A percentile compares a stretch with the other conserved stretches of the same genome.
phyloP scores from a whole-genome alignment of 2,888 invertebrate genomes.

The Empis livida region DNA sequence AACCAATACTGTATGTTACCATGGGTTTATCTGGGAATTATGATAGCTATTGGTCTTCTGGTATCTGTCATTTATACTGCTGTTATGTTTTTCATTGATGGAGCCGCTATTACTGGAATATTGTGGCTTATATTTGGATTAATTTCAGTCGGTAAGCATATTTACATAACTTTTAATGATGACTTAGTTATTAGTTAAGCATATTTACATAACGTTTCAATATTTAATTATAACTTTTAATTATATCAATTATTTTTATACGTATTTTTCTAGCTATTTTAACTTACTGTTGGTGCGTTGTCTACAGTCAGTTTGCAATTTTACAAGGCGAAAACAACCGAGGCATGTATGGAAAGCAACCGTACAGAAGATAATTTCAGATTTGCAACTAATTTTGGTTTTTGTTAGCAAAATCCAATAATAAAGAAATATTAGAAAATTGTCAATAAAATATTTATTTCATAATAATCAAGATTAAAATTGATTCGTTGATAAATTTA shows the following conservation, averaged over 20 bases:
- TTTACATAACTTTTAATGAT: too few relatives aligned
- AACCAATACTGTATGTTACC: slow-evolving; percentile 73
- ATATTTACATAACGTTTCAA: too few relatives aligned
- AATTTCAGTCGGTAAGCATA: slow-evolving; percentile 45
- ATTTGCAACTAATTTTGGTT: too few relatives aligned
- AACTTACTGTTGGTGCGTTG: background rate
- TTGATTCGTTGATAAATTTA: too few relatives aligned
- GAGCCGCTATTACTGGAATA: slow-evolving; percentile 41
- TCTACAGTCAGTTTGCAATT: background rate
- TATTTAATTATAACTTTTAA: too few relatives aligned
- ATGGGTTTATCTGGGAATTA: slow-evolving; percentile 70
- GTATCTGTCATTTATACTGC: slow-evolving; percentile 70
- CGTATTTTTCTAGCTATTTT: background rate
- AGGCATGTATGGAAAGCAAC: background rate
- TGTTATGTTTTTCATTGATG: slow-evolving; percentile 57
- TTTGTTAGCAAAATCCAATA: too few relatives aligned
- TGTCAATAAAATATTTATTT: too few relatives aligned
- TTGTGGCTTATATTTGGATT: slow-evolving; percentile 50
- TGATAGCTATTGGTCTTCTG: slow-evolving; percentile 61
- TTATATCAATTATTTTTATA: too few relatives aligned
- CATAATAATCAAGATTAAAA: too few relatives aligned
- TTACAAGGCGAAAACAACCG: background rate
- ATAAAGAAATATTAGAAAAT: too few relatives aligned
- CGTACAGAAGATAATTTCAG: background rate
- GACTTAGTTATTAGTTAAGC: too few relatives aligned